Base-by-base conservation (phyloP, 2,113 vertebrate species). In the Mesocricetus auratus region DNA sequence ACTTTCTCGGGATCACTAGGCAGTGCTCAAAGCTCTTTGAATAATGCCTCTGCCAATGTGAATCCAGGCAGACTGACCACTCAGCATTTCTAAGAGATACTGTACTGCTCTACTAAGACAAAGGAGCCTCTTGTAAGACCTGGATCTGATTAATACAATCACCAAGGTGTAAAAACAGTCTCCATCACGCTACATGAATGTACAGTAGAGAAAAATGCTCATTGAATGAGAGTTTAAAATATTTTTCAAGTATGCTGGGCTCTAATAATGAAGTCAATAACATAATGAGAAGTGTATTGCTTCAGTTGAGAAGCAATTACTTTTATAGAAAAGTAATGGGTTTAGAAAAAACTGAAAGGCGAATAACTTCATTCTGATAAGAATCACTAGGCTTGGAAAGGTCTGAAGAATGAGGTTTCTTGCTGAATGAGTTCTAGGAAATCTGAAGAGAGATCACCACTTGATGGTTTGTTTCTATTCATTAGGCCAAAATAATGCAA, bases 311-410 rank as follows among this genome's bases (percentile, higher is more conserved):
- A 77, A 19, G 86, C n/a, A n/a, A n/a, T n/a, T n/a, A n/a, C 82
- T 92, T 95, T 93, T 82, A 74, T 33, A 71, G 85, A 31, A 90
- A 94, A 96, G 85, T 56, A 88, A 95, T 92, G 56, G 77, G 31
- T 89, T 93, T 96, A 75, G 73, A 58, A 92, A 95, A 97, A 71
- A 87, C 94, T 89, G 95, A 93, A 74, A 89, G 68, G 91, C 90
- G 90, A 96, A 92, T 96, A 94, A 91, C 68, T 96, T 89, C 62
- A 66, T 91, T 95, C 75, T 85, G 50, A 91, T 79, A 71, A 91
- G 89, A 96, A 89, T 89, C 47, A 71, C 88, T 90, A 69, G n/a
- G 47, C 85, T 94, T 8, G 29, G 79, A 83, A 62, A 82, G 16
- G 92, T 26, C 74, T 85, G 0, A 62, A 85, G 58, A 92, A 79